Conservation (phyloP, 2,888 invertebrate genomes). For the Chrysomela aeneicollis region DNA sequence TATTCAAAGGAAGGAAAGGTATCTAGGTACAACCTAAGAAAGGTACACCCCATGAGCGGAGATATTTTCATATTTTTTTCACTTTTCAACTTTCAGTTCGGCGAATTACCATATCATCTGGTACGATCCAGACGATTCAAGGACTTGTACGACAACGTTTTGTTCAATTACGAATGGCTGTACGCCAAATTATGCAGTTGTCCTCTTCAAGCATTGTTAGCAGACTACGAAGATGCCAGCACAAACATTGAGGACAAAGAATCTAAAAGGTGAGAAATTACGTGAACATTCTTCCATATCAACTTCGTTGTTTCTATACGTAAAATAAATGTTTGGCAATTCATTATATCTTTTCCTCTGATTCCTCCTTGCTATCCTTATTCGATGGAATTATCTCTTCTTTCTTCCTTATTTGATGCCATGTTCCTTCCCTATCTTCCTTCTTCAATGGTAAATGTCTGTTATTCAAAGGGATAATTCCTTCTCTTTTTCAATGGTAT, state of each 20-base stretch:
- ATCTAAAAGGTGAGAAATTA: constrained; percentile 70
- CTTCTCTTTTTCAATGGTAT: too few relatives aligned
- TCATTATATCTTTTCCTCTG: too few relatives aligned
- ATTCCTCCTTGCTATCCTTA: not conserved
- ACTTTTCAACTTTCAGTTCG: constrained; percentile 70
- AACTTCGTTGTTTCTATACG: too few relatives aligned
- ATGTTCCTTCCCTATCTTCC: too few relatives aligned
- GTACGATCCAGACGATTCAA: constrained; percentile 89
- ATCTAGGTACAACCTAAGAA: constrained; percentile 91
- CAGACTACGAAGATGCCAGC: constrained; percentile 95
- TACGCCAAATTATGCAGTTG: constrained; percentile 96
- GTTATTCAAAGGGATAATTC: too few relatives aligned
- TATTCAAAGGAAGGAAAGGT: constrained; percentile 88
- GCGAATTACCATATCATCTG: constrained; percentile 94
- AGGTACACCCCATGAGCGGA: too few relatives aligned
- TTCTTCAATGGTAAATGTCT: too few relatives aligned
- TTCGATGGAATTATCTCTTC: not conserved
- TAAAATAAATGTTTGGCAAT: too few relatives aligned
- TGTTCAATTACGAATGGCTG: constrained; percentile 98
- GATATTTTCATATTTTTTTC: not conserved
- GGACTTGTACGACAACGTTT: constrained; percentile 88
- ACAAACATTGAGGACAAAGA: constrained; percentile 83
- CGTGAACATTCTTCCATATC: not conserved
- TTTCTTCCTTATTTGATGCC: too few relatives aligned
- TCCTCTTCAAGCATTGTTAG: constrained; percentile 91